A percentile compares a stretch with the other conserved stretches of the same genome.
These are phyloP conservation scores for Polietes domitor DNA, from an alignment of 2,888 invertebrate genomes.

Conservation along the genomic window DNA sequence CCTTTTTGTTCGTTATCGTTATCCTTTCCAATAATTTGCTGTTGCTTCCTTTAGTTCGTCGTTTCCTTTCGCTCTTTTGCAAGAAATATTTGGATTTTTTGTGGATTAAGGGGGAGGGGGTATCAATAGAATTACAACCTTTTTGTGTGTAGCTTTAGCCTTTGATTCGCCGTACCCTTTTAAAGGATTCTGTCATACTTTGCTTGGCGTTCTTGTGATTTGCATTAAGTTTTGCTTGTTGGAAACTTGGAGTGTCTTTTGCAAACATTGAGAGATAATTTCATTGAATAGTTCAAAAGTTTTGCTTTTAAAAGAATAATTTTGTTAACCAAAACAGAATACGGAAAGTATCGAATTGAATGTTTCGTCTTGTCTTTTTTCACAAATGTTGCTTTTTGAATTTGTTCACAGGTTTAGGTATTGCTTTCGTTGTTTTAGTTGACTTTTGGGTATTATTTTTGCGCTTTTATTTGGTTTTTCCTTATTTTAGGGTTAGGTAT, in stretches of 20 bases:
- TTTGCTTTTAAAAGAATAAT: conserved; percentile 16
- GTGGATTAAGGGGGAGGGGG: neutral
- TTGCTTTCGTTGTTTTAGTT: conserved; percentile 81
- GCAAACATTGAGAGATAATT: conserved; percentile 30
- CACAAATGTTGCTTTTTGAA: conserved; percentile 67
- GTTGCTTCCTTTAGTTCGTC: neutral
- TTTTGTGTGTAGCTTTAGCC: conserved; percentile 12
- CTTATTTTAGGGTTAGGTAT: conserved; percentile 4
- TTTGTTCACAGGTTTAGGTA: conserved; percentile 77
- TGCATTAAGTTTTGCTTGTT: neutral
- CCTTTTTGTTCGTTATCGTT: conserved; percentile 15
- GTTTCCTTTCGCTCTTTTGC: neutral
- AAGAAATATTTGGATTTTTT: neutral
- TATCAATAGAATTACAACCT: conserved; percentile 18
- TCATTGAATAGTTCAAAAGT: conserved; percentile 6
- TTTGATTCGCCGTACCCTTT: conserved; percentile 2
- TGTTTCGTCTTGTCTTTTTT: conserved; percentile 40
- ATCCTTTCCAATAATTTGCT: conserved; percentile 24
- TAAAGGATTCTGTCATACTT: conserved; percentile 13
- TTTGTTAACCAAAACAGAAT: conserved; percentile 8
- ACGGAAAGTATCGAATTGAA: conserved; percentile 5
- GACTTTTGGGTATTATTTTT: conserved; percentile 55
- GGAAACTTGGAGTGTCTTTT: neutral
- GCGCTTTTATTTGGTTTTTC: conserved; percentile 26
- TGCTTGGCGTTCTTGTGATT: neutral